Conservation (phyloP, 2,797 vertebrate species). For the Diglossa cyanea region DNA sequence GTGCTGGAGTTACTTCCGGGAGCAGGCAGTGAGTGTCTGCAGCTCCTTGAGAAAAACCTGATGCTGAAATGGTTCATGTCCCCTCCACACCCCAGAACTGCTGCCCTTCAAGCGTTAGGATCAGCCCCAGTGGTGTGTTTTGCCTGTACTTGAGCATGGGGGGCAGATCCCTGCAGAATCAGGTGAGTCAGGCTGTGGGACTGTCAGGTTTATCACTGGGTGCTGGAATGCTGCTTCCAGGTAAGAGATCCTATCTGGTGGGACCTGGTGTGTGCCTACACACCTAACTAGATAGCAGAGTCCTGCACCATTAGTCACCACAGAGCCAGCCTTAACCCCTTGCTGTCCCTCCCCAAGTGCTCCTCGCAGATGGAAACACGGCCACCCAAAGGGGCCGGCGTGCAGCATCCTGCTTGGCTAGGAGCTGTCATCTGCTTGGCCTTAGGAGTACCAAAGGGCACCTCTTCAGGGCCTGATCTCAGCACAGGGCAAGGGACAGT, state of each 20-base stretch:
- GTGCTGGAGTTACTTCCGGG: background rate
- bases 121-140: background rate
- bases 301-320: slow-evolving; percentile 42
- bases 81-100: background rate
- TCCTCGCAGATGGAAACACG: background rate
- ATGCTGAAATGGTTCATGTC: background rate
- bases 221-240: slow-evolving; percentile 55
- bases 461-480: background rate
- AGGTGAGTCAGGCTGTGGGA: slow-evolving; percentile 6
- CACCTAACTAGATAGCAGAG: slow-evolving; percentile 53
- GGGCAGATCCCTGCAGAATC: background rate
- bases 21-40: rapidly evolving
- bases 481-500: background rate
- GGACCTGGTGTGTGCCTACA: slow-evolving; percentile 45
- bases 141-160: background rate
- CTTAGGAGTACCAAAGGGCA: background rate
- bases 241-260: slow-evolving; percentile 46
- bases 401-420: background rate
- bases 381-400: rapidly evolving
- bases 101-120: rapidly evolving
- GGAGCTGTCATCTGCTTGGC: background rate
- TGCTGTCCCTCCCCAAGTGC: background rate
- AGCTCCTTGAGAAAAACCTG: background rate
- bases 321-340: background rate
- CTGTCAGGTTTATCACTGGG: background rate